Evolutionary conservation across 2,888 invertebrate species (phyloP).

Genomic region (Crematogaster levior): DNA sequence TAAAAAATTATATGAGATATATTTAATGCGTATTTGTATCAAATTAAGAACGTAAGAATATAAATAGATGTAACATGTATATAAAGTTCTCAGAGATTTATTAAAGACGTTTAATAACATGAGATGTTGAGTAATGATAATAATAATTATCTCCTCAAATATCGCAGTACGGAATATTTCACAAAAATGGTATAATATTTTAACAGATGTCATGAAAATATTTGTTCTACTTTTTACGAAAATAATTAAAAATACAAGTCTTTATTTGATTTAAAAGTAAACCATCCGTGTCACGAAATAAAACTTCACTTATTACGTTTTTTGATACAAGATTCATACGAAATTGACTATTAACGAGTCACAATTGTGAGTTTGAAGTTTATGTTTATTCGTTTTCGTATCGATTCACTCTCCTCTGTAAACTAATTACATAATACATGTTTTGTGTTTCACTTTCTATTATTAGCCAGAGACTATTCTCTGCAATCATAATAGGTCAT

Average conservation of each 20-base stretch:
- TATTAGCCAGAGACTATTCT: not conserved
- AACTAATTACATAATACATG: not conserved
- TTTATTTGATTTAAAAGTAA: not conserved
- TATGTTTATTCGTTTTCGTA: not conserved
- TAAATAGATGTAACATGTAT: not conserved
- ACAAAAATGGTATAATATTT: not conserved
- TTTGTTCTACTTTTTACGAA: not conserved
- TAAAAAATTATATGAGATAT: no score
- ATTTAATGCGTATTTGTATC: not conserved
- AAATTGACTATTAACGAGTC: not conserved
- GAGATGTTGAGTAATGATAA: no score
- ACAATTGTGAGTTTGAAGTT: not conserved
- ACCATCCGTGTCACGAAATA: not conserved
- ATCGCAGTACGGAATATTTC: not conserved
- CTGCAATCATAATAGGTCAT: not conserved
- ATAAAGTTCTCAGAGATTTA: not conserved
- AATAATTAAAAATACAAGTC: no score
- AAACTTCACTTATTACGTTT: not conserved
- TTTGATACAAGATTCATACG: not conserved
- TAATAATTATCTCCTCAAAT: not conserved
- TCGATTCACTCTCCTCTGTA: not conserved
- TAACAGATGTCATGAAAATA: not conserved
- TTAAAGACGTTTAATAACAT: not conserved
- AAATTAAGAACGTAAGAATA: not conserved
- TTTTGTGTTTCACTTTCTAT: not conserved